phyloP scores from a whole-genome alignment of 2,797 vertebrate genomes.

The Martes flavigula region DNA sequence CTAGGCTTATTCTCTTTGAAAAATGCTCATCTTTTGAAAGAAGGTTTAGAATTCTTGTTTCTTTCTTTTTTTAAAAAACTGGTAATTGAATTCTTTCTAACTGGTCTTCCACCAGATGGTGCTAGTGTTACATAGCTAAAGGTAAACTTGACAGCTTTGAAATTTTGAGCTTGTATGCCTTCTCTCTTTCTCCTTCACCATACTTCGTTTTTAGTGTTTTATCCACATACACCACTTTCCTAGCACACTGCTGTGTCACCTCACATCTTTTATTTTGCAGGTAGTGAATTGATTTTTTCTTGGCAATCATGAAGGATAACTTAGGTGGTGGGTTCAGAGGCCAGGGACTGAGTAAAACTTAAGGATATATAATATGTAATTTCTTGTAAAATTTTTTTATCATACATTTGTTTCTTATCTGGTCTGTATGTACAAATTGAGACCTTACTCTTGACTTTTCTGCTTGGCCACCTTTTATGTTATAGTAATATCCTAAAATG shows the following conservation, averaged over 20 bases:
- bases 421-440: not conserved
- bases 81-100: not conserved
- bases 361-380: not conserved
- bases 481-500: not conserved
- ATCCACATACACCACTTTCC: not conserved
- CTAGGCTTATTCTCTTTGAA: not conserved
- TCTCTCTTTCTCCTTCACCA: not conserved
- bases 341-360: not conserved
- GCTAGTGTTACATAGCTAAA: conserved; percentile 77
- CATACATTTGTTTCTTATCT: conserved; percentile 29
- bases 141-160: not conserved
- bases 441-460: conserved; percentile 22
- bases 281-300: not conserved
- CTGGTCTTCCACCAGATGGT: conserved; percentile 84
- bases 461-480: not conserved
- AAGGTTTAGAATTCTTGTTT: not conserved
- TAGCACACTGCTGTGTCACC: not conserved
- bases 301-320: not conserved
- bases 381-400: not conserved
- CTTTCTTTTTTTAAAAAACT: not conserved
- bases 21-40: conserved; percentile 13
- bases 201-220: not conserved
- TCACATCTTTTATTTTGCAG: not conserved
- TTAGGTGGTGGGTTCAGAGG: not conserved
- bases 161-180: not conserved